Base-by-base conservation (phyloP, 2,797 vertebrate genomes). In the Gila robusta region DNA sequence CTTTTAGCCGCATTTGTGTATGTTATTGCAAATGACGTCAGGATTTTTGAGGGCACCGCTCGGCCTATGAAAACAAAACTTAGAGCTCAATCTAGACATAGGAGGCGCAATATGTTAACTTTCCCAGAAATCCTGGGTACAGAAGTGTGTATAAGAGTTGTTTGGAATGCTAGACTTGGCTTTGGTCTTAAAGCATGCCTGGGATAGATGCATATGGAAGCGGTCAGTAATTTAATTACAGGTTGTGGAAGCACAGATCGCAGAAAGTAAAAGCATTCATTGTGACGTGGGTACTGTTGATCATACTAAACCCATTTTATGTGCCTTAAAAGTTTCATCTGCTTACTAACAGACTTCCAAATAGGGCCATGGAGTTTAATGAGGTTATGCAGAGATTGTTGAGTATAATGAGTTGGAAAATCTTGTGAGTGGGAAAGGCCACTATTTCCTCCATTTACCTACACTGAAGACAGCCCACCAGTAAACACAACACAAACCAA, bases 1-100 rank as follows among this genome's bases (percentile, higher is more conserved):
- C 81, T 81, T 84, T 84, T 88, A 86, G 19, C 77, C 35, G 6
- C 12, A 41, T 67, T 86, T 86, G 78, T 77, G 64, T 83, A 77
- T 81, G 71, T 83, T 87, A 76, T 54, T 79, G 52, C 56, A 64
- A 78, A 59, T 87, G 59, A 89, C 82, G 47, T 87, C 79, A 87
- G 62, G 66, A 66, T 73, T 78, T 81, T 41, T 77, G 69, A 86
- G 64, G 41, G 83, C 64, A 72, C 70, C 52, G 23, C 62, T 71
- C 21, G 7, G 80, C 56, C 49, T 80, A 62, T 67, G 56, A 67
- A 86, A 87, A 89, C 37, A 62, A 71, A 72, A 85, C 64, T 26
- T 69, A 66, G 62, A 66, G 67, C 67, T 59, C 49, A 10, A 72
- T 83, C 72, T 71, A 81, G 79, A 72, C 52, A 28, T 6, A 21